Percentiles rank a stretch among this genome's conserved stretches.
Evolutionary conservation across 2,113 vertebrate genomes (phyloP).

Genomic region (Rhabdomys dilectus): DNA sequence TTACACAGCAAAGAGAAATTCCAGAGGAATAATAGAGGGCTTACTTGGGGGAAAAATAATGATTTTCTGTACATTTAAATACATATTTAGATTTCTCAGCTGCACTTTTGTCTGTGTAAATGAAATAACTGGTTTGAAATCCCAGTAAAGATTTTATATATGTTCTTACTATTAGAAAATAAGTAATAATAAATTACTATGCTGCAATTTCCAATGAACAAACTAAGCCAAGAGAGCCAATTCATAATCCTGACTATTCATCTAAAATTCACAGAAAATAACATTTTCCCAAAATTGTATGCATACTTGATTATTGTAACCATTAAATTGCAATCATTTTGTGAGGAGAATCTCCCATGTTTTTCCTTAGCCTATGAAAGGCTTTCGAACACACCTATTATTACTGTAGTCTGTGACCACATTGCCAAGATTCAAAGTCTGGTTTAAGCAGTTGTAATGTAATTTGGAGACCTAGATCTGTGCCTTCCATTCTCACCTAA

Average conservation of each 20-base stretch:
- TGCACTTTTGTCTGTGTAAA: constrained; percentile 63
- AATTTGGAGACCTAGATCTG: neutral
- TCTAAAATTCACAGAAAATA: constrained; percentile 52
- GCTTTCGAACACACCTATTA: neutral
- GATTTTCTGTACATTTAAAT: constrained; percentile 63
- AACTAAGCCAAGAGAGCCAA: constrained; percentile 14
- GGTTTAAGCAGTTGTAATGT: neutral
- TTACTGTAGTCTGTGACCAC: neutral
- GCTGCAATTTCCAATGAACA: constrained; percentile 3
- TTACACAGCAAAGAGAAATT: constrained; percentile 55
- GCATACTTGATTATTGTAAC: neutral
- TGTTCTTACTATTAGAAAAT: constrained; percentile 30
- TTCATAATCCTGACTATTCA: constrained; percentile 1
- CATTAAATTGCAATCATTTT: constrained; percentile 12
- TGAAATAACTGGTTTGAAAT: constrained; percentile 19
- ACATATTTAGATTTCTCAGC: constrained; percentile 65
- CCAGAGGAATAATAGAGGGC: constrained; percentile 57
- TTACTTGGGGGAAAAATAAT: constrained; percentile 38
- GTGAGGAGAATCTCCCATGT: neutral
- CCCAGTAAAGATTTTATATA: constrained; percentile 2
- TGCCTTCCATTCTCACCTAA: neutral
- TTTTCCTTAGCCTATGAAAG: neutral
- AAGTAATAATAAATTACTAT: neutral
- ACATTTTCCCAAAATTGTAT: constrained; percentile 32
- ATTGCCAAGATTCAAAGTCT: neutral